Base-by-base conservation (phyloP, 2,797 vertebrate genomes). In the Tangara arthus region DNA sequence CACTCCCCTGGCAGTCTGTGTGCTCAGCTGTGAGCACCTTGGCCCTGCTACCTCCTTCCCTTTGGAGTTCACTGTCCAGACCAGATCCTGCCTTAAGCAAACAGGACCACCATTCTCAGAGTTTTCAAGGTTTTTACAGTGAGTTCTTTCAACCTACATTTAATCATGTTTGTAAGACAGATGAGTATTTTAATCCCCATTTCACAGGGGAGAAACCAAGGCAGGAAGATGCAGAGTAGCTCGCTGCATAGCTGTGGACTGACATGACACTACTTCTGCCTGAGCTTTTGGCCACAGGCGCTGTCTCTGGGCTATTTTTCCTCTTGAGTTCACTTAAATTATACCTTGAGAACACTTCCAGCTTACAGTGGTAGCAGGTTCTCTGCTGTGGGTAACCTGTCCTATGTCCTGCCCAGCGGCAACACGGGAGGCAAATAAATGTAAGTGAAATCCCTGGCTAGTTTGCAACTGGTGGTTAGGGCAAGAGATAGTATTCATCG, bases 291-390 rank as follows among this genome's bases (percentile, higher is more conserved):
- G 76, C 85, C 53, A n/a, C 42, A 12, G 69, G 76, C 42, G 0
- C 28, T 20, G 22, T 24, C 84, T 85, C 71, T 34, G 44, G 60
- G 61, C 72, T 91, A 24, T 89, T 93, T 81, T 88, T 75, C 69
- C 53, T 87, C 76, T 61, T 8, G 35, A 78, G 32, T 37, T 85
- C 39, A 13, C 52, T 82, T 73, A 53, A 95, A 81, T 94, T 60
- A 50, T 21, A 68, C 32, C n/a, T 55, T 34, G 53, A 61, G 71
- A 82, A 37, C 15, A 8, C 27, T 65, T 55, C 42, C 9, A 50
- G 49, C 27, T 85, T 53, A 8, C 52, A 49, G 1, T 2, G 44
- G 50, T 23, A 69, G 52, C 73, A 78, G 32, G 28, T 79, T 70
- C 46, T 75, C 66, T 27, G 32, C 46, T 39, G n/a, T 20, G 66